Base-by-base conservation (phyloP, 1,140 invertebrate genomes). In the Vollenhovia emeryi region DNA sequence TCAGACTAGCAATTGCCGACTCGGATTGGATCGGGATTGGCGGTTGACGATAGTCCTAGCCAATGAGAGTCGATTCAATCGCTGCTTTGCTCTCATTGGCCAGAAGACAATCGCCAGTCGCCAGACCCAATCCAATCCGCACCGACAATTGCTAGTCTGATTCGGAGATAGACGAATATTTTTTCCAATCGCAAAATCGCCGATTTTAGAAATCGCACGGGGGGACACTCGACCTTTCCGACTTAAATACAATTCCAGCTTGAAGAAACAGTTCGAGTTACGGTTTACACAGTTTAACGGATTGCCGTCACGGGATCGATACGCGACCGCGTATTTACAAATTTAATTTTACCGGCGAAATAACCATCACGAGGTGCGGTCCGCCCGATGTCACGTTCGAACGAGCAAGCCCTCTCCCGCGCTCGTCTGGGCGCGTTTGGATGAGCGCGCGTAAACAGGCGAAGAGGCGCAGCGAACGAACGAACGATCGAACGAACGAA, bases 301-400 rank as follows among this genome's bases (percentile, higher is more conserved):
- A 62, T 45, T 27, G 13, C 50, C 18, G 15, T 18, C 43, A 30
- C n/a, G n/a, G 11, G 21, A 52, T 36, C 75, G 30, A n/a, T 48
- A 18, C 8, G 59, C 5, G 43, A 78, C 75, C 60, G 48, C 62
- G 30, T 68, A 79, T 79, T 68, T 79, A 71, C 66, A 73, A 82
- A 68, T 68, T 79, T 71, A 71, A 73, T 82, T 82, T 82, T 18
- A 55, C 6, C 33, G 6, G n/a, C 45, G n/a, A 57, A 71, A 73
- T 73, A 57, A 82, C 50, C 50, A 36, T 36, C 52, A 33, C 36
- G 66, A 40, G 66, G 43, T 52, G 75, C 15, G 43, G 36, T 57
- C 33, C 40, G 27, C 9, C 21, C 50, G 50, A 82, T 68, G 24
- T 71, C 48, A 71, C 78, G 24, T 66, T 33, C 75, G 75, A 50